Percentiles rank a stretch among this genome's conserved stretches.
Evolutionary conservation across 2,113 vertebrate genomes (phyloP).

Genomic region (Haemorhous mexicanus): DNA sequence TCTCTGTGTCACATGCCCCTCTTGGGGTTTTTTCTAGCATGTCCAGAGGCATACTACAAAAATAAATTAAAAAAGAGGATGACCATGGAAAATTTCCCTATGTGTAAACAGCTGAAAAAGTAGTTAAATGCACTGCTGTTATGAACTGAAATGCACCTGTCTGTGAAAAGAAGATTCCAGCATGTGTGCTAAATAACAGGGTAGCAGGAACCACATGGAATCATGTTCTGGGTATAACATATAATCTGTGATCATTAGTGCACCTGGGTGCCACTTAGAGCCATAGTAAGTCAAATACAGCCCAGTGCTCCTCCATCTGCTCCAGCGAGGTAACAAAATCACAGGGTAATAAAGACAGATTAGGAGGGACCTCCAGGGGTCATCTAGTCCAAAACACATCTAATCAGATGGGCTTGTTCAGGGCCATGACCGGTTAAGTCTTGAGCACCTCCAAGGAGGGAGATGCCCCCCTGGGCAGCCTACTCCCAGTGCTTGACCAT

Average conservation of each 20-base stretch:
- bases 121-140: neutral
- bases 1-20: accelerated
- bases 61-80: neutral
- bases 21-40: neutral
- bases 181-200: neutral
- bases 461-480: neutral
- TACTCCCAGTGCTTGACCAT: accelerated
- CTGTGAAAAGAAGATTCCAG: neutral
- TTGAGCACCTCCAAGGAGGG: neutral
- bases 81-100: neutral
- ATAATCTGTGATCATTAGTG: neutral
- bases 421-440: neutral
- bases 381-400: neutral
- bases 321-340: neutral
- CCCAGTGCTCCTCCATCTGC: neutral
- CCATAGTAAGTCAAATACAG: neutral
- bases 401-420: neutral
- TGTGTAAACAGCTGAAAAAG: neutral
- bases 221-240: neutral
- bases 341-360: neutral
- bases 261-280: neutral
- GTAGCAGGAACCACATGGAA: neutral
- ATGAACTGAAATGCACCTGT: neutral
- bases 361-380: neutral
- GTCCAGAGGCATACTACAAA: neutral